Evolutionary conservation across 2,113 vertebrate species (phyloP).

Genomic region (Acrocephalus kingi): DNA sequence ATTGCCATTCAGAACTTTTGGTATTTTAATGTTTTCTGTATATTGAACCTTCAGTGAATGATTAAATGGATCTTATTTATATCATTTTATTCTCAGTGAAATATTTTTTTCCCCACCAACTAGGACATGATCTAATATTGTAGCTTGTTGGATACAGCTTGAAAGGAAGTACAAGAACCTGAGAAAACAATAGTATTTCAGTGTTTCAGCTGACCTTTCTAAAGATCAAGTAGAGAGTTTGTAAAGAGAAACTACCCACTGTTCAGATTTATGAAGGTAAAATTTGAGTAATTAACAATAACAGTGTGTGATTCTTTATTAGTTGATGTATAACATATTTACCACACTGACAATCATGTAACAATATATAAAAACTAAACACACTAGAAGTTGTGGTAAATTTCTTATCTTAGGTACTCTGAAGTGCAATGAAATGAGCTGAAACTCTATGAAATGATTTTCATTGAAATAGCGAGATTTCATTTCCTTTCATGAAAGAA

Average conservation of each 20-base stretch:
- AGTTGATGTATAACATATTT: not conserved
- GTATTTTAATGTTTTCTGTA: conserved; percentile 7
- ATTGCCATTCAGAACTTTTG: not conserved
- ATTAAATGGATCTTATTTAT: conserved; percentile 40
- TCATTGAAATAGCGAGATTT: not conserved
- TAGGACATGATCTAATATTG: not conserved
- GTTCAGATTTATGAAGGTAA: not conserved
- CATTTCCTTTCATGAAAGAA: not conserved
- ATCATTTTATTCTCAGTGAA: not conserved
- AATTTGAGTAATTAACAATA: not conserved
- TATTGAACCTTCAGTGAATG: not conserved
- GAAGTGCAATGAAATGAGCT: not conserved
- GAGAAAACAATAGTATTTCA: not conserved
- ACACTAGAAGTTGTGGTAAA: not conserved
- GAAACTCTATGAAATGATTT: not conserved
- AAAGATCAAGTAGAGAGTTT: not conserved
- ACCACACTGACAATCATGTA: not conserved
- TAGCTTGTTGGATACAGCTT: not conserved
- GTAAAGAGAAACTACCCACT: not conserved
- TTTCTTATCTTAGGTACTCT: not conserved
- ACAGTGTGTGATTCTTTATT: not conserved
- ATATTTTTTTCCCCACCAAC: not conserved
- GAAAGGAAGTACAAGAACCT: not conserved
- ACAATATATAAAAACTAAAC: not conserved
- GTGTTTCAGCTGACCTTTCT: not conserved